Percentiles rank a stretch among this genome's conserved stretches.
phyloP scores from a whole-genome alignment of 1,140 invertebrate species.

The Mizuhopecten yessoensis region DNA sequence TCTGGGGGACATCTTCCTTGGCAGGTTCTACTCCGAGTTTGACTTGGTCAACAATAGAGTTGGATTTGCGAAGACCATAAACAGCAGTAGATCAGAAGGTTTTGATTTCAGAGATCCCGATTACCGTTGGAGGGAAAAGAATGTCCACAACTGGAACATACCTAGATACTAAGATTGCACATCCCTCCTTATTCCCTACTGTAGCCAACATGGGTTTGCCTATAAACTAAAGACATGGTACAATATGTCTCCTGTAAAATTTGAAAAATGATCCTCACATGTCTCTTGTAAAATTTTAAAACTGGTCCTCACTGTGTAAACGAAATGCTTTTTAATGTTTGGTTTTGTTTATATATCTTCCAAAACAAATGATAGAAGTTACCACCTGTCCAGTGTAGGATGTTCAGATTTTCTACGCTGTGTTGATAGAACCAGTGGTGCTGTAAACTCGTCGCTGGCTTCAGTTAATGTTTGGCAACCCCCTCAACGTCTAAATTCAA shows the following conservation, averaged over 20 bases:
- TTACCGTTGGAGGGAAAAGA: background rate
- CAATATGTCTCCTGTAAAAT: too few relatives aligned
- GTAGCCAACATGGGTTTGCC: background rate
- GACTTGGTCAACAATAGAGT: slow-evolving; percentile 94
- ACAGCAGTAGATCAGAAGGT: background rate
- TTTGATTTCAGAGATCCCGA: background rate
- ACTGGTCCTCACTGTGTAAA: too few relatives aligned
- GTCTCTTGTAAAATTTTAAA: too few relatives aligned
- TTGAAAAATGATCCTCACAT: too few relatives aligned
- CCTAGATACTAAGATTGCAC: background rate
- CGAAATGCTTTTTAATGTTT: too few relatives aligned
- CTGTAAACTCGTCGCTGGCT: background rate
- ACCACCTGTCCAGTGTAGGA: too few relatives aligned
- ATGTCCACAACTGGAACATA: slow-evolving; percentile 25
- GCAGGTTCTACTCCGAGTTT: slow-evolving; percentile 97
- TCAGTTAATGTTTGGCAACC: background rate
- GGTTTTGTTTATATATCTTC: too few relatives aligned
- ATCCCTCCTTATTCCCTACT: background rate
- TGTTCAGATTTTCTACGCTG: too few relatives aligned
- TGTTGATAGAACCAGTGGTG: too few relatives aligned
- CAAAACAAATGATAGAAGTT: too few relatives aligned
- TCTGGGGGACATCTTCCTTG: slow-evolving; percentile 95
- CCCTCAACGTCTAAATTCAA: background rate
- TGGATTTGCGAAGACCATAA: slow-evolving; percentile 91
- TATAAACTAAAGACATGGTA: too few relatives aligned